Evolutionary conservation across 2,888 invertebrate species (phyloP).

Genomic region (Stenichneumon culpator): DNA sequence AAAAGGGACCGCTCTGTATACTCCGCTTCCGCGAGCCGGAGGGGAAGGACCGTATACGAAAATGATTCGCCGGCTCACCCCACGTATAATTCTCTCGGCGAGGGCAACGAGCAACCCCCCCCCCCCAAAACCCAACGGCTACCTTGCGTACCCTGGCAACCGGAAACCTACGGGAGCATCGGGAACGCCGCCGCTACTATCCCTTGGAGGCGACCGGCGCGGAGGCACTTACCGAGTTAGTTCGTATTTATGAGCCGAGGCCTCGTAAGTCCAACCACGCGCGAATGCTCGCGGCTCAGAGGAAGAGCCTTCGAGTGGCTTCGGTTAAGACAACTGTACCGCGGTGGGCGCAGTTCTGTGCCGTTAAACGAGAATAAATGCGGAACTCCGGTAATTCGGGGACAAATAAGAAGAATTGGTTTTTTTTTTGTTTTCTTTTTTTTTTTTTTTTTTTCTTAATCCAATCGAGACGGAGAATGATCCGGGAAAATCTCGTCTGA

Average conservation of each 20-base stretch:
- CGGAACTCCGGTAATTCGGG: not conserved
- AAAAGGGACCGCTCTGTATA: constrained; percentile 37
- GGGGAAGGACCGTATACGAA: constrained; percentile 59
- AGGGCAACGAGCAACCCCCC: constrained; percentile 47
- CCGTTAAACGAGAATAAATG: not conserved
- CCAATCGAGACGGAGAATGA: not conserved
- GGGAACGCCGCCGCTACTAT: constrained; percentile 30
- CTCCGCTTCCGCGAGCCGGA: constrained; percentile 44
- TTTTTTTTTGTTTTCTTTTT: too few species aligned
- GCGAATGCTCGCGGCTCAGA: constrained; percentile 19
- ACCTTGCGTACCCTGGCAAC: constrained; percentile 46
- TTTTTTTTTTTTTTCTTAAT: not conserved
- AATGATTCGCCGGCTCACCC: constrained; percentile 69
- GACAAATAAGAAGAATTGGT: not conserved
- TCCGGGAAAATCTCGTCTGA: not conserved
- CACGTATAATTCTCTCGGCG: constrained; percentile 55
- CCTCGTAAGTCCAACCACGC: constrained; percentile 43
- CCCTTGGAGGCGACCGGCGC: constrained; percentile 56
- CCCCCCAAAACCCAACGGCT: constrained; percentile 54
- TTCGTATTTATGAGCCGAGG: constrained; percentile 76
- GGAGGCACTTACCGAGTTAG: constrained; percentile 75
- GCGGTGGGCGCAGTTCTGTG: not conserved
- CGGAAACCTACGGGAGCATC: constrained; percentile 30
- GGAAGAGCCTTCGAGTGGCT: constrained; percentile 13
- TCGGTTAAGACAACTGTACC: constrained; percentile 41